Evolutionary conservation across 2,797 vertebrate genomes (phyloP).

Genomic region (Enteromius viviparus): DNA sequence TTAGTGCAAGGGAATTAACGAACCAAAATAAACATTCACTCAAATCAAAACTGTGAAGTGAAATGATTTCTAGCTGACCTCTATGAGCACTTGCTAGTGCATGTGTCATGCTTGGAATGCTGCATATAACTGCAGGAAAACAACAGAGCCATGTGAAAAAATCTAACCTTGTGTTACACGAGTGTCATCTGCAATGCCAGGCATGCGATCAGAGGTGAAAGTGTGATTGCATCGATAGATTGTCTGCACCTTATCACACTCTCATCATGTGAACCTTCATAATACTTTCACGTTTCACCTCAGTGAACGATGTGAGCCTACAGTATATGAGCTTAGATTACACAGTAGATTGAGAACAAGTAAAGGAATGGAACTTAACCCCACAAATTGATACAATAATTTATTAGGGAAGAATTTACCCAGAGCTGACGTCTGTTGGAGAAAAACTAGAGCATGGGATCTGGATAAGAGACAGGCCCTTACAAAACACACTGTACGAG

Average conservation of each 20-base stretch:
- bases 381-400: background rate
- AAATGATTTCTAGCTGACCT: background rate
- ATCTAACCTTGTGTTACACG: background rate
- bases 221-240: slow-evolving; percentile 18
- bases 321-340: background rate
- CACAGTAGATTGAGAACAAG: background rate
- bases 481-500: background rate
- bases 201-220: background rate
- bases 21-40: too few species aligned
- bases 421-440: slow-evolving; percentile 7
- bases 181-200: background rate
- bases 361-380: background rate
- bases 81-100: background rate
- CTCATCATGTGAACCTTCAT: background rate
- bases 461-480: background rate
- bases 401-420: background rate
- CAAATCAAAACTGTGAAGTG: background rate
- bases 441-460: slow-evolving; percentile 1
- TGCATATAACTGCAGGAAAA: background rate
- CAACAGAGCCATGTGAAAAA: background rate
- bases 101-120: background rate
- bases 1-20: too few species aligned
- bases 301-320: background rate
- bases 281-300: background rate
- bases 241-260: slow-evolving; percentile 21